Evolutionary conservation across 2,797 vertebrate genomes (phyloP), one percentile per base, ranked within the genome.

Genomic region (Phoxinus dragarum): DNA sequence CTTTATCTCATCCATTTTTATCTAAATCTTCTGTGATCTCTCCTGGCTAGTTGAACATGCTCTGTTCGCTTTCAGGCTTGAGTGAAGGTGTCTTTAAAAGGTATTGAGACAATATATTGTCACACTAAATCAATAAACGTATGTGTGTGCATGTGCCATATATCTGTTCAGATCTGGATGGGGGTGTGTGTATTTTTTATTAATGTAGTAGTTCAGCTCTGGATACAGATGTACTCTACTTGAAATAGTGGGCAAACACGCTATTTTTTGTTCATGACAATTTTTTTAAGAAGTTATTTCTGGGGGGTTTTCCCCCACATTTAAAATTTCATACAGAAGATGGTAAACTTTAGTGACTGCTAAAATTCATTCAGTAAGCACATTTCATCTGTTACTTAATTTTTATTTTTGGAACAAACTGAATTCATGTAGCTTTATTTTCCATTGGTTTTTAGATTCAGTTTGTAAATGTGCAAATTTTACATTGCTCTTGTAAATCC

Each of bases 101-200:
- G 2, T 52, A 82, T 68, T 79, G 49, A 77, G 71, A 19, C 21
- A 56, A 76, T 83, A 66, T 69, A 68, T 54, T 5, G 77, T 80
- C 84, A 40, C 84, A 80, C 84, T 85, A 80, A 85, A 73, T 74
- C 76, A 85, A 85, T 72, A 80, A 49, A 9, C 7, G 8, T 44
- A 9, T 49, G 56, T 31, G 71, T 49, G 31, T 38, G 34, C 23
- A 36, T 68, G 61, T 44, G 19, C 42, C 67, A 80, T 85, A 85
- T 72, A 80, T 73, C 40, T 73, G 4, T 66, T 44, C 44, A 40
- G 9, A 44, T 56, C 31, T 82, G 49, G 8, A 56, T 40, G 38
- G 10, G 66, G 21, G 31, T 8, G 49, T 21, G 59, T 81, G 36
- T 42, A 69, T 54, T 38, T 69, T 69, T 54, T 69, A n/a, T 27